These are phyloP conservation scores for Capromys pilorides DNA, from an alignment of 2,797 vertebrate species.

Conservation along the genomic window DNA sequence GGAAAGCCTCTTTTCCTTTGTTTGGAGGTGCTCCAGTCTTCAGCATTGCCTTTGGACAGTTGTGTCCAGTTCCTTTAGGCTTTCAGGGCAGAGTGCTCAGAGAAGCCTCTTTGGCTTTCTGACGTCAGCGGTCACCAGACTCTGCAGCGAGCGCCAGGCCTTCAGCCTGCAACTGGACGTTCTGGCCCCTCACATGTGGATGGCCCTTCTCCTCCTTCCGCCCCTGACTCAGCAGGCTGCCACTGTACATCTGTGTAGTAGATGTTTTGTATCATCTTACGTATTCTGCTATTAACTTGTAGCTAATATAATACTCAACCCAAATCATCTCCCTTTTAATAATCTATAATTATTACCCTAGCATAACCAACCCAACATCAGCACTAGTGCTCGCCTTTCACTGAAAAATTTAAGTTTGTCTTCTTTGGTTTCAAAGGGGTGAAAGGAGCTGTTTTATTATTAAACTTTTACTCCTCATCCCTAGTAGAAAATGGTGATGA, in stretches of 20 bases:
- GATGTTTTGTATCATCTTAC: not conserved
- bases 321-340: not conserved
- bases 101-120: not conserved
- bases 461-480: constrained; percentile 62
- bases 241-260: not conserved
- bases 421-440: not conserved
- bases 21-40: not conserved
- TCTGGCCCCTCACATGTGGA: not conserved
- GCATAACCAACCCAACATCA: not conserved
- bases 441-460: not conserved
- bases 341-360: not conserved
- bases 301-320: not conserved
- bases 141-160: not conserved
- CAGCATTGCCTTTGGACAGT: not conserved
- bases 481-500: constrained; percentile 67
- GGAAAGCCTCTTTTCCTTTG: not conserved
- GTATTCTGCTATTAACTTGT: not conserved
- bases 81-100: not conserved
- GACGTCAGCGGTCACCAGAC: not conserved
- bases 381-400: not conserved
- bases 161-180: not conserved
- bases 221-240: not conserved
- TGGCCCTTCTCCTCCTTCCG: not conserved
- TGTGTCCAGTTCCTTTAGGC: not conserved
- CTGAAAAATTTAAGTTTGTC: not conserved